Conservation (phyloP, 2,113 vertebrate genomes). For the Neopipo cinnamomea region DNA sequence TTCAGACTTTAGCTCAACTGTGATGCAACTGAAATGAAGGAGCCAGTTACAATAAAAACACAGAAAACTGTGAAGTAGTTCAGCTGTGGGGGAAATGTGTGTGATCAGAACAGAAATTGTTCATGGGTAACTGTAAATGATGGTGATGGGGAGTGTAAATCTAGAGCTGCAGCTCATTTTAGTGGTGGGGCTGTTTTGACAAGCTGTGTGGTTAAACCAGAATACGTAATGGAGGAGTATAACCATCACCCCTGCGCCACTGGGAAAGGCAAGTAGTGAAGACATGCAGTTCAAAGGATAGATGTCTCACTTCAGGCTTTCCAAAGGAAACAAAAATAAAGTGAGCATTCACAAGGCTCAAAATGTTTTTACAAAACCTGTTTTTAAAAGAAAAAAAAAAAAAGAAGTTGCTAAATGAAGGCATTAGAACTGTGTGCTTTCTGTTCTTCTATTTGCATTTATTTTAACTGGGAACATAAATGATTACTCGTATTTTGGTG, state of each 20-base stretch:
- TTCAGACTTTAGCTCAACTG: constrained; percentile 10
- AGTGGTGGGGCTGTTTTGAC: background rate
- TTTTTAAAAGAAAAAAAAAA: background rate
- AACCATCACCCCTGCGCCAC: background rate
- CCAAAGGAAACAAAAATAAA: constrained; percentile 40
- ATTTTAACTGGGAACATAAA: constrained; percentile 19
- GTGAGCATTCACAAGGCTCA: background rate
- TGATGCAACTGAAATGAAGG: constrained; percentile 7
- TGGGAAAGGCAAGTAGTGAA: constrained; percentile 5
- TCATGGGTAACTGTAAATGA: background rate
- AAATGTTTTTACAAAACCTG: constrained; percentile 3
- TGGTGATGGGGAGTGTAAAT: background rate
- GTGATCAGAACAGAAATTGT: background rate
- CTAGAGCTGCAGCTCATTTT: background rate
- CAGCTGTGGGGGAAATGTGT: background rate
- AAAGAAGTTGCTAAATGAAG: background rate
- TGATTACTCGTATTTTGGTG: background rate
- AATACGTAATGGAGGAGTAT: background rate
- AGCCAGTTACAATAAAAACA: background rate
- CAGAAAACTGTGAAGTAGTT: background rate
- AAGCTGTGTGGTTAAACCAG: constrained; percentile 16
- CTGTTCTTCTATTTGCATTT: background rate
- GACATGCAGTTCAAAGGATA: background rate
- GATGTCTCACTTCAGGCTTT: background rate
- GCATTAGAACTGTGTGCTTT: background rate